Base-by-base conservation (phyloP, 53 echinoderm and acorn worm genomes). In the Arbacia lixula region DNA sequence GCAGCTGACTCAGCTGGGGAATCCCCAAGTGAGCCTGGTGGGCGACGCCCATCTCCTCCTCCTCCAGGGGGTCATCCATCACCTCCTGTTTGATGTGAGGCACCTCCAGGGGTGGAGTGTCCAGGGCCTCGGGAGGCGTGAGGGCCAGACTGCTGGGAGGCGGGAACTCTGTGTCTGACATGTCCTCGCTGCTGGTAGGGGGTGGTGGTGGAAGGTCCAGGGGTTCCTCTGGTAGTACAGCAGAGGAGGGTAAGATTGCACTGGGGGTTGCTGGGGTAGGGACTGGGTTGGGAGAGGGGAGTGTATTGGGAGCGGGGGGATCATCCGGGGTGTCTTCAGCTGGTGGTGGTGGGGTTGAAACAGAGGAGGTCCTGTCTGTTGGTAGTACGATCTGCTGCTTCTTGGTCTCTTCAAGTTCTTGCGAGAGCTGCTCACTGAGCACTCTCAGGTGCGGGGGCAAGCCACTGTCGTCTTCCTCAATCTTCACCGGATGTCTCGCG, bases 361-460 rank as follows among this genome's bases (percentile, higher is more conserved):
- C 21, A 11, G 9, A 35, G 2, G 26, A 36, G 27, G 25, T 35
- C 6, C 28, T 64, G 4, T 36, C 31, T 17, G 20, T 32, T n/a
- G 62, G 79, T 12, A 56, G 83, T 5, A 73, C 83, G 5, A 86
- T 60, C 66, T 90, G 90, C 33, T 96, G 87, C 84, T 93, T 93
- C 60, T 90, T 91, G 41, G 86, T 92, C 55, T 90, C 90, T 58
- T 96, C 93, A 39, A 96, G 68, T 68, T 96, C 93, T 63, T 96
- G 91, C 2, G 91, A 91, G 41, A 96, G 90, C 56, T 96, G 96
- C 68, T 96, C 92, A 66, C 96, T 96, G 57, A 96, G 88, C 22
- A 88, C 90, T 71, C 91, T 87, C 12, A 96, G 90, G 60, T 96
- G 92, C 55, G 91, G 75, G 2, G 96, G 96, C 61, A 96, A 82